Base-by-base conservation (phyloP, 2,113 vertebrate species). In the Prunella himalayana region DNA sequence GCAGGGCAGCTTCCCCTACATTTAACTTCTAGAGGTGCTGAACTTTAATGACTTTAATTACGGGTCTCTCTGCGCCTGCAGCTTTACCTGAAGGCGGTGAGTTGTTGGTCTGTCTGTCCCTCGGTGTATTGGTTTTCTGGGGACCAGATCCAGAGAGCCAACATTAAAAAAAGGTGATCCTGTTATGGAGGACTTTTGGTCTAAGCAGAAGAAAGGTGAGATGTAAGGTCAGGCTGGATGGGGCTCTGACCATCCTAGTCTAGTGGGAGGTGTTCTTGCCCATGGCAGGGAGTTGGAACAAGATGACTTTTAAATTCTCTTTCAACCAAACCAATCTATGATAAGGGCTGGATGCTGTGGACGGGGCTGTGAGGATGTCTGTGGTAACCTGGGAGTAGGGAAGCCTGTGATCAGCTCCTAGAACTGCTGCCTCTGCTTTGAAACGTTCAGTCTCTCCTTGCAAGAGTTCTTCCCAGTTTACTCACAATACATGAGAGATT, bases 1-100 rank as follows among this genome's bases (percentile, higher is more conserved):
- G 64, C 59, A 1, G 13, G 0, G 23, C 4, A 1, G 28, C 5
- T 8, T 56, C 20, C n/a, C 18, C 18, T 10, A 25, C 31, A 81
- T 41, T 18, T 4, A 1, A 6, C 30, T 60, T 49, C 65, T 35
- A 33, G 23, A 49, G n/a, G 31, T 59, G 90, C 50, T 92, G 64
- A 56, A 12, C 57, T 51, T 78, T 6, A 63, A 5, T 31, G 45
- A 12, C 53, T 51, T 81, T 9, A 71, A 4, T n/a, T 41, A 11
- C 13, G 2, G 11, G 35, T 35, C 7, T 72, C 2, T 66, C 47
- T 49, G 2, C 10, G 28, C 28, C 24, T 71, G 31, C 71, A 54
- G 78, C 44, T 77, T 59, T 73, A 70, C 33, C 59, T 65, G 72
- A 33, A 42, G 49, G 31, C 31, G 28, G 31, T 20, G 42, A 15